Evolutionary conservation across 2,888 invertebrate species (phyloP).

Genomic region (Horisme vitalbata): DNA sequence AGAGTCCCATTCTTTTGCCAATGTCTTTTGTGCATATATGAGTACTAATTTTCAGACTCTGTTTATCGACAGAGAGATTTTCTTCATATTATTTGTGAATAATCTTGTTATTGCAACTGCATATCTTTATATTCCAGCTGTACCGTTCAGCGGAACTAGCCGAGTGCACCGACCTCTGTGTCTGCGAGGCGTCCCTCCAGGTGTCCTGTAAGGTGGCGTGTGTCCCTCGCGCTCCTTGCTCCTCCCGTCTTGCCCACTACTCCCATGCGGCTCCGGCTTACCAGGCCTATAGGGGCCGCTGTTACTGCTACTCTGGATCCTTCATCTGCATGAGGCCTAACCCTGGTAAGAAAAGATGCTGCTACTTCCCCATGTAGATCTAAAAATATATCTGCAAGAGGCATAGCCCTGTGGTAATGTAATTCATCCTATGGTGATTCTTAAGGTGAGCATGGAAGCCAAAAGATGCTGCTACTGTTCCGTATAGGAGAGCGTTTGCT

Average conservation of each 20-base stretch:
- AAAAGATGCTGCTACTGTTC: no score
- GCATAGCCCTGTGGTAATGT: no score
- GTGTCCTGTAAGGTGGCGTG: constrained; percentile 94
- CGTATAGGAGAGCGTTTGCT: constrained; percentile 93
- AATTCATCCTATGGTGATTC: no score
- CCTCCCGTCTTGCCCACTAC: constrained; percentile 94
- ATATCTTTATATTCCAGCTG: constrained; percentile 77
- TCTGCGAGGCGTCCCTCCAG: constrained; percentile 89
- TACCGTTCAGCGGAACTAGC: constrained; percentile 91
- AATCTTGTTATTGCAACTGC: background rate
- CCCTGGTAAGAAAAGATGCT: no score
- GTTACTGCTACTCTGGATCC: constrained; percentile 94
- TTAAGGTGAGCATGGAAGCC: no score
- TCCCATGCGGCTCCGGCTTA: constrained; percentile 95
- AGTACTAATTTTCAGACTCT: no score
- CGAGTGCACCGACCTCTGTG: constrained; percentile 95
- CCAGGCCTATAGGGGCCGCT: constrained; percentile 93
- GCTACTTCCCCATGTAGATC: no score
- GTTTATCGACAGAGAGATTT: no score
- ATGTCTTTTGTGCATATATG: no score
- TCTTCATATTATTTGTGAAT: no score
- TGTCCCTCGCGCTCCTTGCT: constrained; percentile 93
- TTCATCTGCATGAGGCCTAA: constrained; percentile 95
- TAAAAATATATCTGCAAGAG: no score
- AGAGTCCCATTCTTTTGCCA: no score